phyloP scores from a whole-genome alignment of 2,888 invertebrate genomes.

The Anagyrus pseudococci region DNA sequence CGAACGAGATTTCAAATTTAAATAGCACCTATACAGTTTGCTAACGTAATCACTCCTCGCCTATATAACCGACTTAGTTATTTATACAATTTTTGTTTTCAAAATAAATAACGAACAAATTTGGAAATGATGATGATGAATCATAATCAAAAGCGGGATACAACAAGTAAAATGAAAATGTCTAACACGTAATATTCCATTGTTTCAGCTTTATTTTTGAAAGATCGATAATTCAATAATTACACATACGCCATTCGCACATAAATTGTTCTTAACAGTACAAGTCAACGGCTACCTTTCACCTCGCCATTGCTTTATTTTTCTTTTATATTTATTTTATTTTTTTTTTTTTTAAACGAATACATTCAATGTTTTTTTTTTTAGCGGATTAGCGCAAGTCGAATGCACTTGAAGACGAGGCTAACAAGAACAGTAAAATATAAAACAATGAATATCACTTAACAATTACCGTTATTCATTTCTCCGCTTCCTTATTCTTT shows the following conservation, averaged over 20 bases:
- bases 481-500: constrained; percentile 11
- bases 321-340: neutral
- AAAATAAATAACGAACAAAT: too few species aligned
- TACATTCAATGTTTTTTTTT: constrained; percentile 29
- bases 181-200: constrained; percentile 16
- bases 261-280: constrained; percentile 28
- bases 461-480: constrained; percentile 10
- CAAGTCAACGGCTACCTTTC: constrained; percentile 11
- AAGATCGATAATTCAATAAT: constrained; percentile 33
- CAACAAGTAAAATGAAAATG: neutral
- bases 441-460: constrained; percentile 45
- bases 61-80: too few species aligned
- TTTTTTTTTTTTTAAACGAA: constrained; percentile 16
- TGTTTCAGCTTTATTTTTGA: constrained; percentile 35
- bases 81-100: too few species aligned
- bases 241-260: constrained; percentile 33
- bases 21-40: too few species aligned
- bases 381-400: constrained; percentile 17
- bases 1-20: too few species aligned
- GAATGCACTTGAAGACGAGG: constrained; percentile 14
- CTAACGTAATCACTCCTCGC: too few species aligned
- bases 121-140: too few species aligned
- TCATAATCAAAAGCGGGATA: too few species aligned
- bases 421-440: constrained; percentile 39
- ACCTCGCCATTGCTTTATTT: neutral